Evolutionary conservation across 2,797 vertebrate species (phyloP), one percentile per base, ranked within the genome.

Genomic region (Rhynchonycteris naso): DNA sequence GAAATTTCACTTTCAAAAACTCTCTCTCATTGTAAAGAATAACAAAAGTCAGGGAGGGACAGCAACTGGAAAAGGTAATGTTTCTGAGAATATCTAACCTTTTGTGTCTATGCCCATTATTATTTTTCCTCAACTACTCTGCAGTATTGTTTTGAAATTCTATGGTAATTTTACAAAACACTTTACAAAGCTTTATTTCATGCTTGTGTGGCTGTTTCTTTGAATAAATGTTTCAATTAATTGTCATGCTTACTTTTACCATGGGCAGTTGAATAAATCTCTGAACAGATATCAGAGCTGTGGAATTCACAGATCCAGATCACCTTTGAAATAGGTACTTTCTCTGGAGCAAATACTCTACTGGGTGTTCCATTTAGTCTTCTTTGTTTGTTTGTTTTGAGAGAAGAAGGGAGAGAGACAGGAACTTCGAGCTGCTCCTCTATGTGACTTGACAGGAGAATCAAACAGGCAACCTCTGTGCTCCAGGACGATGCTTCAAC

Each of bases 91-190:
- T 65, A 78, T 86, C 78, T 9, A 80, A 93, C 75, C 72, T 97
- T 93, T 90, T 56, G 26, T 79, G 21, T 24, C 92, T 96, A 15
- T 87, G 88, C 33, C 58, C 13, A 22, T 33, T 79, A 82, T 28
- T 95, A 16, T 7, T 83, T 78, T 89, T 0, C 47, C 47, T 30
- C 80, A 79, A 30, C 2, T 84, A 95, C 91, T 96, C 87, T 94
- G 47, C 72, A 80, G 86, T 92, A 65, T 91, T 93, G 95, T 84
- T 96, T 95, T 95, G 68, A 90, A 71, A 97, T 90, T 88, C 33
- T 83, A 8, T 16, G 65, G 19, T 93, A 85, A 80, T 94, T 96
- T 96, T 93, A 69, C 43, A 50, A 33, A 59, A 71, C 88, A 78
- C 71, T 95, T 90, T 78, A 66, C 6, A 43, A 71, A 78, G 50